Conservation (phyloP, 2,113 vertebrate genomes). For the Peromyscus polionotus region DNA sequence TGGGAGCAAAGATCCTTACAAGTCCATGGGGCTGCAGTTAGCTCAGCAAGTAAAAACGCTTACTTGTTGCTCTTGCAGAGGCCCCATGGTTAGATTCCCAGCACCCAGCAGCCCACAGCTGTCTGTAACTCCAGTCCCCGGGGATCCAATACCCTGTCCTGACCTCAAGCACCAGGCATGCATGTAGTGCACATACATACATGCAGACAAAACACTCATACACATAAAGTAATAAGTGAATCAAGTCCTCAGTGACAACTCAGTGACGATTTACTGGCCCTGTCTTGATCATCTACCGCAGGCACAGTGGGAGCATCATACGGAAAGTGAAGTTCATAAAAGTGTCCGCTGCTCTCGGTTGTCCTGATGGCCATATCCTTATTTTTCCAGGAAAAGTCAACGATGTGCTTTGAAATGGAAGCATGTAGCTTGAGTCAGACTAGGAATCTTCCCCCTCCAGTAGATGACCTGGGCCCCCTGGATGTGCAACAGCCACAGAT, state of each 20-base stretch:
- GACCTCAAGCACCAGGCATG: background rate
- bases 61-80: background rate
- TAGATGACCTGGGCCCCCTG: background rate
- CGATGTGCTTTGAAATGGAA: background rate
- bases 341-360: background rate
- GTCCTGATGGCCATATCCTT: background rate
- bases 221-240: background rate
- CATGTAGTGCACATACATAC: too few relatives aligned
- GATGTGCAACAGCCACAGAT: background rate
- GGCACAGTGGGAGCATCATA: background rate
- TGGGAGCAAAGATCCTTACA: background rate
- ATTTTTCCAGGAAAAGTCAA: background rate
- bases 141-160: background rate
- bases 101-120: background rate
- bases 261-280: background rate
- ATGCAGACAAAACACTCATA: background rate
- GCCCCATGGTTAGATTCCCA: too few relatives aligned
- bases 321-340: background rate
- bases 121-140: background rate
- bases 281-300: background rate
- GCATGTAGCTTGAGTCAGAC: background rate
- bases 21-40: background rate
- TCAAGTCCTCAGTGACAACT: background rate
- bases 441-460: background rate
- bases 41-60: background rate